Evolutionary conservation across 2,113 vertebrate genomes (phyloP).

Genomic region (Nesoenas mayeri): DNA sequence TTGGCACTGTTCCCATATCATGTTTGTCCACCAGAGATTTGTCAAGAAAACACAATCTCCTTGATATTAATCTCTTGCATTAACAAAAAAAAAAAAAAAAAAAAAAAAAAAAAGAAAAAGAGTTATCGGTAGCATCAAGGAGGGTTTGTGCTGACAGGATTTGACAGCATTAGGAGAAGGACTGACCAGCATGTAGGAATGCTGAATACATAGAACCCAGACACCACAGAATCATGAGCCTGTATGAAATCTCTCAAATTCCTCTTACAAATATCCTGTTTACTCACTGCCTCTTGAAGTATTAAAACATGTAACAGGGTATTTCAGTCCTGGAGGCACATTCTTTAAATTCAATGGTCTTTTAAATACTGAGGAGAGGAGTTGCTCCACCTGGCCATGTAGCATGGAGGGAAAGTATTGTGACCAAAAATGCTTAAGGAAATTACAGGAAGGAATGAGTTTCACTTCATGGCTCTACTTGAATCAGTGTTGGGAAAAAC

Average conservation of each 20-base stretch:
- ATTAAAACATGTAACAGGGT: accelerated
- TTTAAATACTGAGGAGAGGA: not conserved
- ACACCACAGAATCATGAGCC: not conserved
- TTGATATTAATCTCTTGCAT: not conserved
- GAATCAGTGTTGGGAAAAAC: not conserved
- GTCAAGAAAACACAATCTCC: not conserved
- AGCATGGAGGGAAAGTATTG: not conserved
- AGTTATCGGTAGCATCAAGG: not conserved
- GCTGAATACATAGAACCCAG: accelerated
- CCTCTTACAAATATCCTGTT: not conserved
- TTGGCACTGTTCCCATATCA: not conserved
- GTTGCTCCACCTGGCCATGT: not conserved
- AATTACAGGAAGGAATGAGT: not conserved
- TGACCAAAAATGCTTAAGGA: not conserved
- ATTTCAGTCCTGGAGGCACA: not conserved
- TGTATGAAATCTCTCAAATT: not conserved
- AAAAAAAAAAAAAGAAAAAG: accelerated
- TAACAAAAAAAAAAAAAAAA: not conserved
- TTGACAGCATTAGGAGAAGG: not conserved
- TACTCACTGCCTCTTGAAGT: not conserved
- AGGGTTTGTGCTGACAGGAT: not conserved
- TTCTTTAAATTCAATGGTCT: not conserved
- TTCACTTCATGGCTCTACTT: not conserved
- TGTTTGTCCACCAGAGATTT: not conserved
- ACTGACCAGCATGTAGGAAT: not conserved